Base-by-base conservation (phyloP, 2,888 invertebrate genomes). In the Cephus sareptanus region DNA sequence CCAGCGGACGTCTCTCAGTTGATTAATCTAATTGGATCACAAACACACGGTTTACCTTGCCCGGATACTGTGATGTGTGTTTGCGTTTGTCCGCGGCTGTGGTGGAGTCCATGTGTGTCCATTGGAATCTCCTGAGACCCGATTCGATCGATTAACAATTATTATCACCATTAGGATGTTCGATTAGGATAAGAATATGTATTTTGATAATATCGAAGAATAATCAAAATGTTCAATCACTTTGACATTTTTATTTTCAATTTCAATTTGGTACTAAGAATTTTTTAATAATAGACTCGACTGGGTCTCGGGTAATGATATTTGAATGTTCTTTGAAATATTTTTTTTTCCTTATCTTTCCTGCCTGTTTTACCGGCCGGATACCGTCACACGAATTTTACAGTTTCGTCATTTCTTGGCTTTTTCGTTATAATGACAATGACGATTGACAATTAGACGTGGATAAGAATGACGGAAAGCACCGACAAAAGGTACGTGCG, bases 231-330 rank as follows among this genome's bases (percentile, higher is more conserved):
- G 15, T 23, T 23, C 2, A 1, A 56, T 56, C 23, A 3, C 56
- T 23, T 56, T 40, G 23, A 40, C 34, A 11, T 40, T 40, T 40
- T 23, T 40, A 15, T 40, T 13, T 40, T 2, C 4, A 15, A 40
- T 40, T 23, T 9, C 1, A 9, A 2, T 23, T 6, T 56, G 0
- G 0, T 9, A 56, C 2, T 6, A 6, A 37, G 4, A 15, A 37
- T 15, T 37, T 56, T 23, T 23, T 23, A 23, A 23, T 23, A 6
- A 40, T 15, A 6, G 6, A 37, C 37, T 35, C 37, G 13, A 34
- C 11, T 34, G 34, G 34, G 11, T 34, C 11, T 34, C 1, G 0
- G 34, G 11, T 34, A 11, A 34, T 11, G 11, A 34, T 37, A 15
- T 37, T 13, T 13, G 1, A 13, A 37, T 37, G 3, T 37, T 37